Evolutionary conservation across 2,797 vertebrate species (phyloP).

Genomic region (Anguilla obscura): DNA sequence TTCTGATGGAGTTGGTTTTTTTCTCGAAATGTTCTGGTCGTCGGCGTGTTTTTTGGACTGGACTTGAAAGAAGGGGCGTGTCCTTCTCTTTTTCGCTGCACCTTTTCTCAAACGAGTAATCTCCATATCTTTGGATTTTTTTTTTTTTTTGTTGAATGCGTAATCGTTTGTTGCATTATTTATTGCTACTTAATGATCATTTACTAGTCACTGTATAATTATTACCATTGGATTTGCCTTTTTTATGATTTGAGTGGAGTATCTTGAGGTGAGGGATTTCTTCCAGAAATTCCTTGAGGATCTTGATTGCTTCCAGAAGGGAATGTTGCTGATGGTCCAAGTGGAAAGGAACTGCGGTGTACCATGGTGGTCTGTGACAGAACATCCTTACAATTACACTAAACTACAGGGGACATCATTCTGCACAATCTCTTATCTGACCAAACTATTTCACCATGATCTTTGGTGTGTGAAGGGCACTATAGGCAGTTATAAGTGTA

Average conservation of each 20-base stretch:
- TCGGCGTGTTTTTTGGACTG: not conserved
- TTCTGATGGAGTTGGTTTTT: not conserved
- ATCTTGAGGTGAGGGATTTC: constrained; percentile 22
- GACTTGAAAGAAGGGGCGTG: not conserved
- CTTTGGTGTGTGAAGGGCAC: constrained; percentile 40
- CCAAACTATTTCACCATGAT: constrained; percentile 48
- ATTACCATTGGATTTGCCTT: constrained; percentile 67
- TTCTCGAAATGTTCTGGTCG: not conserved
- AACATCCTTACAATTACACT: constrained; percentile 11
- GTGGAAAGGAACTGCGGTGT: constrained; percentile 55
- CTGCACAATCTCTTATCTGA: constrained; percentile 24
- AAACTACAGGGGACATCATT: constrained; percentile 26
- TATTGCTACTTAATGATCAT: constrained; percentile 65
- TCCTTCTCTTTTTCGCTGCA: not conserved
- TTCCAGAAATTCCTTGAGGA: not conserved
- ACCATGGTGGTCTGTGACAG: constrained; percentile 49
- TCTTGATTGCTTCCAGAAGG: not conserved
- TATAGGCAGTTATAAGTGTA: not conserved
- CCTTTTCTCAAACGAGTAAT: not conserved
- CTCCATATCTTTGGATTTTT: constrained; percentile 51
- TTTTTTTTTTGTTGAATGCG: constrained; percentile 41
- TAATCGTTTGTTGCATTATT: constrained; percentile 67
- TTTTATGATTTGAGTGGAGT: constrained; percentile 43
- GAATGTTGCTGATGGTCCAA: constrained; percentile 45
- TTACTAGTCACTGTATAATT: constrained; percentile 62